phyloP scores from a whole-genome alignment of 2,888 invertebrate genomes.

The Oligia latruncula region DNA sequence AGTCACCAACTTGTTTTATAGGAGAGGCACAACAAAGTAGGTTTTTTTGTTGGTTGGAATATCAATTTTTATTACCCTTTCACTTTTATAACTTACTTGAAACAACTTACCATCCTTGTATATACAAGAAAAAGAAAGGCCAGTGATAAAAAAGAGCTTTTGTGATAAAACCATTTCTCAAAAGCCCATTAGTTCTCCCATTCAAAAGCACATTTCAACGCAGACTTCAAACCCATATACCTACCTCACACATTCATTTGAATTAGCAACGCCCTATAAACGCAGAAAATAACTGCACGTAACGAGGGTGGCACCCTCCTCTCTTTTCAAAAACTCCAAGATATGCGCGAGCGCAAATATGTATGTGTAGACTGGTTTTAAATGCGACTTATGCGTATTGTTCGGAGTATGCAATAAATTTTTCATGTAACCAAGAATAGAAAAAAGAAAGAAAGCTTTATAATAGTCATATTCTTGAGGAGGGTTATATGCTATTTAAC shows the following conservation, averaged over 20 bases:
- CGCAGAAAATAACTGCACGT: conserved; percentile 81
- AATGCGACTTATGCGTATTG: conserved; percentile 25
- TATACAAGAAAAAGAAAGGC: not conserved
- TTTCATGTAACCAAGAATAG: not conserved
- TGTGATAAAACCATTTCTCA: not conserved
- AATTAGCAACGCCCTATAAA: conserved; percentile 79
- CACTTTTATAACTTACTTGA: conserved; percentile 26
- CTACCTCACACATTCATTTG: conserved; percentile 62
- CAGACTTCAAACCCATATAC: conserved; percentile 36
- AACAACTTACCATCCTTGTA: not conserved
- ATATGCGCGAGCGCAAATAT: conserved; percentile 57
- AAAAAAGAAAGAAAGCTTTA: not conserved
- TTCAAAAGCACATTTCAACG: conserved; percentile 25
- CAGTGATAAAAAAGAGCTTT: not conserved
- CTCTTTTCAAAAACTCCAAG: conserved; percentile 59
- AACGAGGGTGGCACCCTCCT: conserved; percentile 81
- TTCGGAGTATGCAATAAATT: conserved; percentile 29
- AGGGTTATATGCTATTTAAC: not conserved
- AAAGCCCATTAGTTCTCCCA: conserved; percentile 27
- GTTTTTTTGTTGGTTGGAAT: conserved; percentile 16
- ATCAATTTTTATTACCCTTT: conserved; percentile 18
- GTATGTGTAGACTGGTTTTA: conserved; percentile 41
- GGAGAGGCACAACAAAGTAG: conserved; percentile 30
- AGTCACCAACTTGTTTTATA: conserved; percentile 52
- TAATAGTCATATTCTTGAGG: not conserved